Evolutionary conservation across 1,140 invertebrate species (phyloP), one percentile per base, ranked within the genome.

Genomic region (Zaprionus tsacasi): DNA sequence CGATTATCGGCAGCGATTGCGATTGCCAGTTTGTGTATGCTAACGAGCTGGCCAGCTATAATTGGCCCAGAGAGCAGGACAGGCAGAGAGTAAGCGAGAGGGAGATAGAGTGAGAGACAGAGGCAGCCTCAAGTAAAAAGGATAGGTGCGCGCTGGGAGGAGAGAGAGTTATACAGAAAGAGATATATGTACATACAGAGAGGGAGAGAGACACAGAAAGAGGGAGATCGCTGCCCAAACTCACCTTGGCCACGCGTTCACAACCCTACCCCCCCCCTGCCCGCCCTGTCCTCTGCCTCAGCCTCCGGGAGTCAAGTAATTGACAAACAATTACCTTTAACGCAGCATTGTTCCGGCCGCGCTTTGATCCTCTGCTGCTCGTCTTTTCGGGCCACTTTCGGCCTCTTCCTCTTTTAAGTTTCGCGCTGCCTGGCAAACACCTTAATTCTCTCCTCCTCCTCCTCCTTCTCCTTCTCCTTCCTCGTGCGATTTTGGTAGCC

Each of bases 301-400:
- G 71, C 63, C 21, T 21, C 21, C 86, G 78, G 85, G 85, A 89
- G 85, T 89, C 85, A 82, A 89, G 85, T 89, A 89, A 89, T 89
- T 89, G 85, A 89, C 85, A 89, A 89, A 89, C 85, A 89, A 89
- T 89, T 89, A 89, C 85, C 85, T 89, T 88, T 89, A 89, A 89
- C 85, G 85, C 85, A 89, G 81, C 85, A 89, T 89, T 89, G 85
- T 89, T 89, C 63, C 72, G 48, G 60, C 55, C 60, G 60, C 58
- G 75, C 83, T 88, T 88, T 87, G 82, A 87, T 87, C 83, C 83
- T 85, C 70, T 45, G n/a, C 40, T 45, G 68, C 43, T 21, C 36
- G 35, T 50, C 17, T 38, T 65, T 81, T 55, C 52, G 52, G 52
- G 40, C 40, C 30, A n/a, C 30, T 33, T 56, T 27, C 83, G 83